These are phyloP conservation scores for Murina feae DNA, from an alignment of 2,113 vertebrate species.

Conservation along the genomic window DNA sequence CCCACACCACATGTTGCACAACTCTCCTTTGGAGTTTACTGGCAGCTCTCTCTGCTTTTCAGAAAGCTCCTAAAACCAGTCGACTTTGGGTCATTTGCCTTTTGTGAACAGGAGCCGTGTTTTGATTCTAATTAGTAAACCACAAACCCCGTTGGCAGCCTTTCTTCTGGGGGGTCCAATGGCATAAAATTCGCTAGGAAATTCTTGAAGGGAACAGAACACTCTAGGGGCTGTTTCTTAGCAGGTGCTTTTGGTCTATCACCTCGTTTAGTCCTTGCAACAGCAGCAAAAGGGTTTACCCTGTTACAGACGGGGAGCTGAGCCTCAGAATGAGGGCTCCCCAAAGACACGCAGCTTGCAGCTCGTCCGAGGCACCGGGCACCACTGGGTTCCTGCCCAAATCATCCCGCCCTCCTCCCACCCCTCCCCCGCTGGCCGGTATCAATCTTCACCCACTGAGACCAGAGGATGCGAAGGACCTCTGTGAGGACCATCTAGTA, in stretches of 20 bases:
- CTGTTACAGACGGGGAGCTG: rapidly evolving
- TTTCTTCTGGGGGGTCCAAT: not conserved
- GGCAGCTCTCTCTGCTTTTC: not conserved
- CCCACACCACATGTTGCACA: not conserved
- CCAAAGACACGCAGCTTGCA: not conserved
- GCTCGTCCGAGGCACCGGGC: not conserved
- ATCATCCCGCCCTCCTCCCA: no score
- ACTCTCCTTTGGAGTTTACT: not conserved
- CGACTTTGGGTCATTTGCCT: not conserved
- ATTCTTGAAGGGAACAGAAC: not conserved
- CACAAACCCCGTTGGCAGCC: not conserved
- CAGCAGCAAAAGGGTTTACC: rapidly evolving
- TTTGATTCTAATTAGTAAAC: conserved; percentile 8
- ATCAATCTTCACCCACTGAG: rapidly evolving
- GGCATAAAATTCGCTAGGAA: not conserved
- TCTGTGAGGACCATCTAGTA: not conserved
- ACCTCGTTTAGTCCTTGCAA: not conserved
- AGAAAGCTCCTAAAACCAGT: not conserved
- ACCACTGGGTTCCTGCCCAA: not conserved
- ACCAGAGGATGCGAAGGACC: not conserved
- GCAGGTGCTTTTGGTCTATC: not conserved
- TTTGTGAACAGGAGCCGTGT: not conserved
- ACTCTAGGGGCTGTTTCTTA: rapidly evolving
- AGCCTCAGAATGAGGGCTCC: no score
- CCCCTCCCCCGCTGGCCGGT: not conserved